phyloP scores from a whole-genome alignment of 2,888 invertebrate species.

The Apocheima hispidaria region DNA sequence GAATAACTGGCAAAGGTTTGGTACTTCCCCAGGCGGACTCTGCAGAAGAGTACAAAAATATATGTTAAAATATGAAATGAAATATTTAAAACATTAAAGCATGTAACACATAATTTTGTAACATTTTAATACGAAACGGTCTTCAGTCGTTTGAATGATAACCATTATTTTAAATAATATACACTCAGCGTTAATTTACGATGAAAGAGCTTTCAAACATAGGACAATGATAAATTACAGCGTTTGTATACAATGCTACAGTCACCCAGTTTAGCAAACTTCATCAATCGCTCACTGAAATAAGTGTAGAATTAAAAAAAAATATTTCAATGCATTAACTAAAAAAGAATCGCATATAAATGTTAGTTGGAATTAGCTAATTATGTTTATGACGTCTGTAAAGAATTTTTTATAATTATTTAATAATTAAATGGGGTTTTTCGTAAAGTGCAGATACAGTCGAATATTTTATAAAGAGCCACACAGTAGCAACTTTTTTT shows the following conservation, averaged over 20 bases:
- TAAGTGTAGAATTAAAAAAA: background rate
- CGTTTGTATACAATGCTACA: conserved; percentile 7
- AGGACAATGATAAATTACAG: conserved; percentile 23
- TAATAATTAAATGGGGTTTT: background rate
- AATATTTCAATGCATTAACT: background rate
- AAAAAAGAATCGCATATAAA: too few relatives aligned
- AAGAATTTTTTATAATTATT: background rate
- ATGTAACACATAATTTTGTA: too few relatives aligned
- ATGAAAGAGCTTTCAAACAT: conserved; percentile 12
- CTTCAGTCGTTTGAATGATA: too few relatives aligned
- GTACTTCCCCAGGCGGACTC: too few relatives aligned
- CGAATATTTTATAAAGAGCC: too few relatives aligned
- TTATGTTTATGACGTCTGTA: background rate
- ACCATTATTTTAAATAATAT: background rate
- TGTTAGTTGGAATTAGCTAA: background rate
- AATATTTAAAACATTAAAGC: too few relatives aligned
- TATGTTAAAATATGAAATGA: too few relatives aligned
- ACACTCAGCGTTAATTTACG: background rate
- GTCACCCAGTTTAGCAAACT: conserved; percentile 10
- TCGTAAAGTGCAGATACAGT: background rate
- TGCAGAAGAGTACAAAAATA: too few relatives aligned
- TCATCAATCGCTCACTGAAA: conserved; percentile 1
- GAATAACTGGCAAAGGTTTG: too few relatives aligned
- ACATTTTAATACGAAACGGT: too few relatives aligned
- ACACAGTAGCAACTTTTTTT: too few relatives aligned